phyloP scores from a whole-genome alignment of 2,888 invertebrate species.

The Polyploca ridens region DNA sequence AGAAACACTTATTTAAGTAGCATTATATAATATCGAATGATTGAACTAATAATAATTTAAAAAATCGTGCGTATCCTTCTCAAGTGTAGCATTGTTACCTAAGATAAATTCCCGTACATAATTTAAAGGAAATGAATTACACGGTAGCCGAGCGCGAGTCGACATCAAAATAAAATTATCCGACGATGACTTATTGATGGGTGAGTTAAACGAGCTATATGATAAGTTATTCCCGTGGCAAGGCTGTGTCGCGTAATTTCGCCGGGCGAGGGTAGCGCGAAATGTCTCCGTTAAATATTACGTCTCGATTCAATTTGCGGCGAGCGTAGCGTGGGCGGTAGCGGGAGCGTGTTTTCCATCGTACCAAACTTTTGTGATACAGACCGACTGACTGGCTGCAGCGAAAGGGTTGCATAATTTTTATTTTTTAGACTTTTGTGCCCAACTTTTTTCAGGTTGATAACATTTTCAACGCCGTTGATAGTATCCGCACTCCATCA shows the following conservation, averaged over 20 bases:
- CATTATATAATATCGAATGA: too few species aligned
- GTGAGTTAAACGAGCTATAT: conserved; percentile 59
- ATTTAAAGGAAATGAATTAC: conserved; percentile 43
- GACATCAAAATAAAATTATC: conserved; percentile 58
- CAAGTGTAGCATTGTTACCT: conserved; percentile 31
- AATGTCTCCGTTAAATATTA: conserved; percentile 60
- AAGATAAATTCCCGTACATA: conserved; percentile 24
- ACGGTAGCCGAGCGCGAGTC: conserved; percentile 42
- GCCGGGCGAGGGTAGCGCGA: conserved; percentile 44
- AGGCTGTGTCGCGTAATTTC: conserved; percentile 53
- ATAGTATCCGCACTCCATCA: background rate
- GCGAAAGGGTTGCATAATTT: background rate
- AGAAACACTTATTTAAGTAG: too few species aligned
- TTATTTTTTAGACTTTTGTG: background rate
- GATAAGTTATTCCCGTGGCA: conserved; percentile 57
- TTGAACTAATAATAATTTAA: background rate
- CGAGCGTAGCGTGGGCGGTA: conserved; percentile 34
- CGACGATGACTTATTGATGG: conserved; percentile 57
- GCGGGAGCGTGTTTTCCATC: conserved; percentile 34
- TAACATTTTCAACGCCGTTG: background rate
- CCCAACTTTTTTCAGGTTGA: background rate
- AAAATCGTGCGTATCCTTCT: conserved; percentile 20
- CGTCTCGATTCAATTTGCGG: conserved; percentile 59
- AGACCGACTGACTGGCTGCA: background rate
- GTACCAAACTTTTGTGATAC: background rate